Percentiles rank a stretch among this genome's conserved stretches.
Conservation (phyloP, 2,888 invertebrate species). For the Heliconius ethilla region DNA sequence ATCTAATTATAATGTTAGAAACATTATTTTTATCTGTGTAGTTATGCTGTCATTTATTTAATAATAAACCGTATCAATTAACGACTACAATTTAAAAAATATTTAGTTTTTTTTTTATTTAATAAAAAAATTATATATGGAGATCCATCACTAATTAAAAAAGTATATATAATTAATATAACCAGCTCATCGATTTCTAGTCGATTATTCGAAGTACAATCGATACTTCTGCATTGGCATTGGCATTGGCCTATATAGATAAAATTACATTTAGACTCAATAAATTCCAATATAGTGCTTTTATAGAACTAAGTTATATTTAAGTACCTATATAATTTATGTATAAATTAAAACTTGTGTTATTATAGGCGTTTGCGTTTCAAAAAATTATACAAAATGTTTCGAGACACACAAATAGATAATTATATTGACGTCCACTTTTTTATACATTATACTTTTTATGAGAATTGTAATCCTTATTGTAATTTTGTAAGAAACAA, state of each 20-base stretch:
- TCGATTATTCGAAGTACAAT: conserved; percentile 4
- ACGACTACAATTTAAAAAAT: neutral
- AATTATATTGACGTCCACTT: conserved; percentile 21
- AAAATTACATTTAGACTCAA: conserved; percentile 9
- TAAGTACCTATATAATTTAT: conserved; percentile 12
- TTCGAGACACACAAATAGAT: neutral
- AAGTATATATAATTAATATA: neutral
- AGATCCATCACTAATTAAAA: neutral
- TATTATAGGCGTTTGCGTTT: conserved; percentile 5
- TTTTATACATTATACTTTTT: conserved; percentile 30
- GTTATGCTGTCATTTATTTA: neutral
- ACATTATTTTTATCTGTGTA: neutral
- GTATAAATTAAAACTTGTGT: neutral
- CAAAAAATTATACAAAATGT: conserved; percentile 20
- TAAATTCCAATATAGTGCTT: conserved; percentile 28
- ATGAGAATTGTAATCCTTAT: conserved; percentile 17
- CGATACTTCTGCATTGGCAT: conserved; percentile 4
- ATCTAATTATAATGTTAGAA: neutral
- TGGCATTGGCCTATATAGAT: conserved; percentile 12
- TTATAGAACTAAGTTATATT: conserved; percentile 29
- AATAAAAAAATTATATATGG: neutral
- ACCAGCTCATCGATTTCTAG: conserved; percentile 13
- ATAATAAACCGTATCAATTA: neutral
- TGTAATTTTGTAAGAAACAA: conserved; percentile 10
- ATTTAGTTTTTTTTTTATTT: neutral